Base-by-base conservation (phyloP, 2,797 vertebrate species). In the Urosaurus nigricauda region DNA sequence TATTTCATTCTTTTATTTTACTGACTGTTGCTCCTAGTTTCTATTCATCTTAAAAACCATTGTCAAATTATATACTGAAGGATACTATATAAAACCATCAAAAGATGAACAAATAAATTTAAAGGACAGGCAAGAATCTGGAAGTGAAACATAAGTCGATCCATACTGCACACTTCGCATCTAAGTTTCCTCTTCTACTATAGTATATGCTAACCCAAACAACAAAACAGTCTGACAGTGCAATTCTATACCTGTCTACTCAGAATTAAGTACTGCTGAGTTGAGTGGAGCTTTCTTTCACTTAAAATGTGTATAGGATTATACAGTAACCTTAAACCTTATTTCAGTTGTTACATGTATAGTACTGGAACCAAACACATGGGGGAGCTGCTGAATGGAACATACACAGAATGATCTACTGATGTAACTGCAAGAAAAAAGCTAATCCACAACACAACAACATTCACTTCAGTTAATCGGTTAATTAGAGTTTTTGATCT, bases 401-500 rank as follows among this genome's bases (percentile, higher is more conserved):
- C 65, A 21, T 29, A 68, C 9, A 29, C 65, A 58, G 29, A 29
- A 68, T 65, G 63, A 65, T 29, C 37, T 4, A 75, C 9, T 75
- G 74, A 24, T 75, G 74, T 37, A 75, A 26, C 14, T 75, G 74
- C 19, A 43, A 75, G 40, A 43, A 7, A 75, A 26, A 5, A 65
- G 37, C 74, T 43, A 8, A 75, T 24, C 9, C 19, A 4, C 35
- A 43, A 24, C 1, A 24, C 24, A 43, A 8, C 21, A 43, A 58
- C 7, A 79, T 79, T 79, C 53, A 24, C n/a, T 56, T 79, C 17
- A 58, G 17, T 75, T 26, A 75, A 53, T 79, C 71, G 37, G 5
- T 35, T 79, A 32, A 75, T 75, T 75, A 79, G n/a, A 79, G 24
- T n/a, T 79, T 79, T 21, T 79, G 78, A 56, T 79, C 32, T 12